Evolutionary conservation across 23 tunicate genomes (phyloP), one percentile per base, ranked within the genome.

Genomic region (Trididemnum nubilum): DNA sequence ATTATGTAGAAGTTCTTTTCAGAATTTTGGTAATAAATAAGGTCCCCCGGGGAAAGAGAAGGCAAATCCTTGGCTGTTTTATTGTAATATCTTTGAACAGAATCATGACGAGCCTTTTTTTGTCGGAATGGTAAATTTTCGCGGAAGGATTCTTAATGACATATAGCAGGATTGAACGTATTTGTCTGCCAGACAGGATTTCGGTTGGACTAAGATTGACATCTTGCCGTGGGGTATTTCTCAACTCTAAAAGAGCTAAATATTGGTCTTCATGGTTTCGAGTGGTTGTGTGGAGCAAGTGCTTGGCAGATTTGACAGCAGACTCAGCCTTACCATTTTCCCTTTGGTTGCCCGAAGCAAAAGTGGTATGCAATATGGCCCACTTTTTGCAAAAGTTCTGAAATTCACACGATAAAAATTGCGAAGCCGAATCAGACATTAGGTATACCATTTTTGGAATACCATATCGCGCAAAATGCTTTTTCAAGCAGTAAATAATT

Each of bases 211-310:
- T 71, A 71, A 35, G 3, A 32, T 71, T 31, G 3, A 35, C 31
- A 33, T 9, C 76, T 71, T 71, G 76, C 24, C 76, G 40, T 9
- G 76, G 76, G 7, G 49, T 71, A 5, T 71, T 71, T 71, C 76
- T 71, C 76, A 71, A 21, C 49, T 31, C 9, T 9, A 71, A 23
- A 18, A 71, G 49, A 7, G 76, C 76, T 33, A 71, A 71, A 24
- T 71, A 71, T 31, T 71, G 76, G 24, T 71, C 76, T 33, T 34
- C 40, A 9, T 71, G 76, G 24, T 71, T 35, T 9, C 49, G 21
- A 12, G 44, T 5, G 4, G 76, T 26, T 15, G 44, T 71, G 9
- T 22, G 28, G 9, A 64, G 71, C n/a, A n/a, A n/a, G 23, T 27
- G 28, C 24, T 71, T 71, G 4, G 24, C 24, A 71, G 40, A 33